Evolutionary conservation across 2,888 invertebrate genomes (phyloP), one percentile per base, ranked within the genome.

Genomic region (Dasypogon diadema): DNA sequence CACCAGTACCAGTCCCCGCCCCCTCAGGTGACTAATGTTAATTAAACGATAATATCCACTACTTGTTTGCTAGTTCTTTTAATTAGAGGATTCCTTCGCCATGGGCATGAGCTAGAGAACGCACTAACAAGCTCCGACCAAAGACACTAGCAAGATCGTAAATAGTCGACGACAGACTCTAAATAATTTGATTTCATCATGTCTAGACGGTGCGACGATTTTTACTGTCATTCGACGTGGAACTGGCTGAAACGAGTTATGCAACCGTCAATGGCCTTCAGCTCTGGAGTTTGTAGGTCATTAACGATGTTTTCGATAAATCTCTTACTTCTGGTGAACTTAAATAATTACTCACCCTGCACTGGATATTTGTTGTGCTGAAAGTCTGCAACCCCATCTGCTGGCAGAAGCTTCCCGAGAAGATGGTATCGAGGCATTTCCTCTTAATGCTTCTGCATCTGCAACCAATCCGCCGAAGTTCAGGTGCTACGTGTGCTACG

Each of bases 51-150:
- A 73, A 56, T 56, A 22, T 42, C 24, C 72, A 56, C 56, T 56
- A 73, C 55, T 72, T 55, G 72, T 72, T 54, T 55, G 72, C 34
- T 72, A 37, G 55, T 55, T 72, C 72, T 72, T 72, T 72, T 72
- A 72, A 72, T 72, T 72, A 72, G 54, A 72, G 72, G 65, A 46
- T 48, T 65, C 65, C 65, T 65, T 65, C 46, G 22, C 24, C n/a
- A 42, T 42, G n/a, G 42, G 14, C 46, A n/a, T 34, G 16, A 1
- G 42, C 42, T 18, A 21, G 37, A 16, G 46, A 46, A 46, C 46
- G 48, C 46, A 65, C 46, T 65, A 48, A 65, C 48, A 65, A 65
- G 42, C 65, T 14, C 42, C 42, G 42, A 12, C 42, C 34, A 22
- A n/a, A 30, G 30, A 8, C 30, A 30, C 30, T 30, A 56, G 65